A percentile compares a stretch with the other conserved stretches of the same genome.
Conservation (phyloP, 2,113 vertebrate genomes). For the Scomber colias region DNA sequence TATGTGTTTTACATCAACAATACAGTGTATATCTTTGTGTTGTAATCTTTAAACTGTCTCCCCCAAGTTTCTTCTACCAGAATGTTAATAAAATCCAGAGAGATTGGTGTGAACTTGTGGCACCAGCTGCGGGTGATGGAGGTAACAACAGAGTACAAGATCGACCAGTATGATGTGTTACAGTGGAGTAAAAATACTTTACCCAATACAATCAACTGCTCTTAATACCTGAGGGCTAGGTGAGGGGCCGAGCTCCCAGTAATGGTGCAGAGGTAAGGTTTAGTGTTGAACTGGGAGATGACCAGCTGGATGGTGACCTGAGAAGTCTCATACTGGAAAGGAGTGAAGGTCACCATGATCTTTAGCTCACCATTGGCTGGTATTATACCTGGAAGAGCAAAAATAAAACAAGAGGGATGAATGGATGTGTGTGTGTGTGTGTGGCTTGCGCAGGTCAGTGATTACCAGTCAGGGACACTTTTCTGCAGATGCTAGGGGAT, state of each 20-base stretch:
- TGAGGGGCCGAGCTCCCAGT: constrained; percentile 87
- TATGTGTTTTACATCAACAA: no score
- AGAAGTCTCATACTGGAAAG: constrained; percentile 88
- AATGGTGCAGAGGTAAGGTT: constrained; percentile 89
- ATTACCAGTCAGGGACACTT: background rate
- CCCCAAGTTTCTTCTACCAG: no score
- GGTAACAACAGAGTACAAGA: background rate
- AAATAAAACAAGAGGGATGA: background rate
- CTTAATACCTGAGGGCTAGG: constrained; percentile 78
- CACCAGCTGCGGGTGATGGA: background rate
- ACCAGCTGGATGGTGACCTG: constrained; percentile 88
- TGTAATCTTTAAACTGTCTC: no score
- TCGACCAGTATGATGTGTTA: background rate
- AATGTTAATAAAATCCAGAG: background rate
- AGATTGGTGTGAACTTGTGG: background rate
- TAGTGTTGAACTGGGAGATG: constrained; percentile 91
- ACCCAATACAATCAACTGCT: background rate
- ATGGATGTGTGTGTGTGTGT: no score
- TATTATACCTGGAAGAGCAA: constrained; percentile 88
- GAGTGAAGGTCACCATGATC: constrained; percentile 87
- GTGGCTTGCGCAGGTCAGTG: background rate
- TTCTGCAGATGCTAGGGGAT: no score
- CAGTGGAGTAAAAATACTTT: background rate
- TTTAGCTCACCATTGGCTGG: constrained; percentile 86
- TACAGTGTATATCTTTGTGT: no score